Evolutionary conservation across 2,113 vertebrate species (phyloP).

Genomic region (Anoura caudifer): DNA sequence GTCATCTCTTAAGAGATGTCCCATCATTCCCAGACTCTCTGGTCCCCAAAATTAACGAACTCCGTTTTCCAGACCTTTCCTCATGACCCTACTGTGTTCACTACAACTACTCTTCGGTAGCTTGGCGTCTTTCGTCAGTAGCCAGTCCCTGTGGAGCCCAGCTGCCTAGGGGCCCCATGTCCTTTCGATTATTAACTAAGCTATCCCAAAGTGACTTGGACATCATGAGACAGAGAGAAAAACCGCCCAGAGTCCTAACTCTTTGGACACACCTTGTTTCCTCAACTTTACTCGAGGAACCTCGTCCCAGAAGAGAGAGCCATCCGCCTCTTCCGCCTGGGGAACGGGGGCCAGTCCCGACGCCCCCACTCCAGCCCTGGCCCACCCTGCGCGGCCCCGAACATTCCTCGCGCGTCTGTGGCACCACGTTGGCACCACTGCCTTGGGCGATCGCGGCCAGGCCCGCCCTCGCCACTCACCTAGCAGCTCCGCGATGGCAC

Average conservation of each 20-base stretch:
- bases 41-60: constrained; percentile 50
- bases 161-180: constrained; percentile 17
- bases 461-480: constrained; percentile 60
- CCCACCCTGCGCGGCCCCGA: neutral
- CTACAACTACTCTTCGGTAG: neutral
- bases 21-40: constrained; percentile 69
- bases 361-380: neutral
- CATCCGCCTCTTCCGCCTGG: neutral
- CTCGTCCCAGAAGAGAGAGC: neutral
- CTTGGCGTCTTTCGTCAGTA: neutral
- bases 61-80: constrained; percentile 38
- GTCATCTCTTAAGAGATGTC: constrained; percentile 70
- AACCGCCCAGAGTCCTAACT: neutral
- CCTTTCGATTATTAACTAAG: constrained; percentile 37
- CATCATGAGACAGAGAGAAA: constrained; percentile 30
- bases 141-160: neutral
- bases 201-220: constrained; percentile 34
- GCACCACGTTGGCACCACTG: constrained; percentile 50
- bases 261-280: neutral
- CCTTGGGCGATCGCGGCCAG: neutral
- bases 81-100: neutral
- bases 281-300: neutral
- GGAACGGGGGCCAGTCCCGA: neutral
- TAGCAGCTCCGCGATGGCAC: constrained; percentile 83
- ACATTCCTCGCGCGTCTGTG: neutral